Conservation (phyloP, 53 echinoderm and acorn worm genomes). For the Hippasteria phrygiana region DNA sequence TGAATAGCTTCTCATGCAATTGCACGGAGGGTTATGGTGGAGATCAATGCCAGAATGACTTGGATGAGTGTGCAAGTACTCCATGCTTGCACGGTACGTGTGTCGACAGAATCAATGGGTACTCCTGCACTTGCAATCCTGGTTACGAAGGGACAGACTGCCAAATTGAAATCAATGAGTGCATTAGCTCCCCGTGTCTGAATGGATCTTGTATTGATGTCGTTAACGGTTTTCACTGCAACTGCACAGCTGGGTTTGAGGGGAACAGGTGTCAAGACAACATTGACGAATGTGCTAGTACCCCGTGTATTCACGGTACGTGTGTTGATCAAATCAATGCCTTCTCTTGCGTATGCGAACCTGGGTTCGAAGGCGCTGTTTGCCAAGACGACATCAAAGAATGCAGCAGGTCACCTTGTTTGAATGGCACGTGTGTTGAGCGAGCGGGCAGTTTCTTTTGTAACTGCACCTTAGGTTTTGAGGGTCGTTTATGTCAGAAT, state of each 20-base stretch:
- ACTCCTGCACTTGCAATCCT: neutral
- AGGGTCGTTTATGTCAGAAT: neutral
- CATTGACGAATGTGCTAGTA: neutral
- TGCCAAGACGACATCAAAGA: slow-evolving; percentile 50
- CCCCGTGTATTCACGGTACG: slow-evolving; percentile 27
- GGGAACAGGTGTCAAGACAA: neutral
- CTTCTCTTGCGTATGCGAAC: slow-evolving; percentile 26
- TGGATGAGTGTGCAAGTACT: slow-evolving; percentile 3
- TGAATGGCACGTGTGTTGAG: slow-evolving; percentile 32
- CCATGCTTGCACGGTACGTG: slow-evolving; percentile 53
- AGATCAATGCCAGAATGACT: slow-evolving; percentile 12
- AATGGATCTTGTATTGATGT: slow-evolving; percentile 25
- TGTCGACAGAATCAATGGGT: neutral
- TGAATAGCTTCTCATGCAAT: slow-evolving; percentile 10
- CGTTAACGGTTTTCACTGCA: neutral
- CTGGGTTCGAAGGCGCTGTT: slow-evolving; percentile 45
- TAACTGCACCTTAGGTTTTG: neutral
- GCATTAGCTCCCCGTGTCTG: slow-evolving; percentile 54
- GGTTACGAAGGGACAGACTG: slow-evolving; percentile 52
- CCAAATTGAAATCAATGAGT: slow-evolving; percentile 64
- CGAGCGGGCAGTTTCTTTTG: neutral
- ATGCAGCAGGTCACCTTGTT: slow-evolving; percentile 18
- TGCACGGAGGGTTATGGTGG: slow-evolving; percentile 35
- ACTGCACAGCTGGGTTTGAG: slow-evolving; percentile 3
- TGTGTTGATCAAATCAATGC: neutral